phyloP scores from a whole-genome alignment of 2,797 vertebrate species.

The Crocodylus rhombifer region DNA sequence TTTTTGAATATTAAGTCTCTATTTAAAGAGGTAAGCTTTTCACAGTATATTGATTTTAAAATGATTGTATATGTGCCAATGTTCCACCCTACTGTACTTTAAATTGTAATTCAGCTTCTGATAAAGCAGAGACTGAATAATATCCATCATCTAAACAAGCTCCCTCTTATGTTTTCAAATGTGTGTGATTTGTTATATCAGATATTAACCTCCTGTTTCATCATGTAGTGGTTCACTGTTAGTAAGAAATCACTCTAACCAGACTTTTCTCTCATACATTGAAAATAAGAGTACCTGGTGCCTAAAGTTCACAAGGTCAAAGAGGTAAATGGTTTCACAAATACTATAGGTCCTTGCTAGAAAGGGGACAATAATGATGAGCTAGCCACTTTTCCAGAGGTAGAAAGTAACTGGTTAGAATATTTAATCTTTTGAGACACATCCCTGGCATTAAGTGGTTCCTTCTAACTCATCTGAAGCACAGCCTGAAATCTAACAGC shows the following conservation, averaged over 20 bases:
- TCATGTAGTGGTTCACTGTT: background rate
- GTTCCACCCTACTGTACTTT: background rate
- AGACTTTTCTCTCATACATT: conserved; percentile 20
- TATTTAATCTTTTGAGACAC: conserved; percentile 78
- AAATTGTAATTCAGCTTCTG: fast-evolving
- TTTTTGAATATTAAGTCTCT: background rate
- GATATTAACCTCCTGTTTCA: background rate
- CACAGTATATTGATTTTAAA: background rate
- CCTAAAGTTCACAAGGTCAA: conserved; percentile 79
- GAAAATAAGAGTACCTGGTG: conserved; percentile 53
- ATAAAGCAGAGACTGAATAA: background rate
- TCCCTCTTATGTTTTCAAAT: background rate
- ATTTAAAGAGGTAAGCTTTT: background rate
- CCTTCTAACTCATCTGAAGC: conserved; percentile 74
- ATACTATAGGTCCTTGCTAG: conserved; percentile 48
- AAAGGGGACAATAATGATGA: conserved; percentile 66
- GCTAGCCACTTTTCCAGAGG: conserved; percentile 73
- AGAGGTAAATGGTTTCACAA: conserved; percentile 83
- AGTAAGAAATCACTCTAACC: background rate
- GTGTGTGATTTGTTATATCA: background rate
- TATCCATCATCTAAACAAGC: background rate
- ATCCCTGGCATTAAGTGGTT: conserved; percentile 80
- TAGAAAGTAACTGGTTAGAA: conserved; percentile 79
- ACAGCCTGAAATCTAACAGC: conserved; percentile 80
- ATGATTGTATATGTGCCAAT: fast-evolving